Evolutionary conservation across 2,888 invertebrate species (phyloP).

Genomic region (Amorpha juglandis): DNA sequence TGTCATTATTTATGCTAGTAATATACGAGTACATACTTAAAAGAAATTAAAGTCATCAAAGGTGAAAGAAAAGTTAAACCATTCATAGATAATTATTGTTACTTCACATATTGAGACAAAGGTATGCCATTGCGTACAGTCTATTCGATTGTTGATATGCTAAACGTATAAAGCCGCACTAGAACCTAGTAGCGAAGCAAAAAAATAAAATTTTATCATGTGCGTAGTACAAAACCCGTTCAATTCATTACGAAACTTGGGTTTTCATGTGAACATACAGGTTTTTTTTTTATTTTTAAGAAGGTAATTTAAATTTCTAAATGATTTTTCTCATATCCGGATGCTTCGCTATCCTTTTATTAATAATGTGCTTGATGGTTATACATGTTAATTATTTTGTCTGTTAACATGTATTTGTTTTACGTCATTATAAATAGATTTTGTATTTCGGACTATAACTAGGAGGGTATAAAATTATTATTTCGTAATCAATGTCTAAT

Average conservation of each 20-base stretch:
- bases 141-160: background rate
- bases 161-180: background rate
- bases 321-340: slow-evolving; percentile 16
- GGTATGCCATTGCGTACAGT: background rate
- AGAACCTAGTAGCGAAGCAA: background rate
- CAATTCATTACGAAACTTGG: slow-evolving; percentile 23
- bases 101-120: too few relatives aligned
- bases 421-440: too few relatives aligned
- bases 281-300: slow-evolving; percentile 20
- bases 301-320: slow-evolving; percentile 12
- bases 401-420: background rate
- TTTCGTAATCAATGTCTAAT: too few relatives aligned
- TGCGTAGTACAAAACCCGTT: slow-evolving; percentile 22
- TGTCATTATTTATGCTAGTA: too few relatives aligned
- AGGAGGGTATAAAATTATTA: too few relatives aligned
- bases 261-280: slow-evolving; percentile 23
- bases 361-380: slow-evolving; percentile 22
- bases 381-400: background rate
- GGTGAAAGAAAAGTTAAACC: background rate
- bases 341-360: slow-evolving; percentile 3
- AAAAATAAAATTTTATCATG: too few relatives aligned
- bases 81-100: background rate
- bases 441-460: too few relatives aligned
- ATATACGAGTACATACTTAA: too few relatives aligned
- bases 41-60: too few relatives aligned